A percentile compares a stretch with the other conserved stretches of the same genome.
These are phyloP conservation scores for Oreochromis mossambicus DNA, from an alignment of 2,797 vertebrate genomes.

Conservation along the genomic window DNA sequence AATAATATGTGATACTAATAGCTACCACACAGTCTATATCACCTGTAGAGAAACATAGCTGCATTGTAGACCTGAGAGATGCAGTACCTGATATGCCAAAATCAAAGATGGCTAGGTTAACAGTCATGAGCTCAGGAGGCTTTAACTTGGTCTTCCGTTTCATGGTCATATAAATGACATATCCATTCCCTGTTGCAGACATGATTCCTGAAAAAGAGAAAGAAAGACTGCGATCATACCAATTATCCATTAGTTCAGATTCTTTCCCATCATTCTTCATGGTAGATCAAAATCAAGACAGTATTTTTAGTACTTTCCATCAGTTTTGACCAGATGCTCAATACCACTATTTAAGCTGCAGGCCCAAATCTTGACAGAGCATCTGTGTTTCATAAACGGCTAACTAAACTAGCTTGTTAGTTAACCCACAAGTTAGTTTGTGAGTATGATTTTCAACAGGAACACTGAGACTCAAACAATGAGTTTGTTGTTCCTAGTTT, in stretches of 20 bases:
- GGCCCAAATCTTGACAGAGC: not conserved
- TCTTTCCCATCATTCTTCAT: not conserved
- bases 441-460: not conserved
- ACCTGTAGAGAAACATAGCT: not conserved
- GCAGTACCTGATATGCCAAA: constrained; percentile 92
- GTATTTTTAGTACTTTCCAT: not conserved
- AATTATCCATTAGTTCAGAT: not conserved
- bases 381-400: not conserved
- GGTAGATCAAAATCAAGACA: not conserved
- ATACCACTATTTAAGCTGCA: not conserved
- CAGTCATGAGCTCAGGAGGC: constrained; percentile 92
- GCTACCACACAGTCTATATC: not conserved
- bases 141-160: constrained; percentile 89
- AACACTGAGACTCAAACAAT: not conserved
- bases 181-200: constrained; percentile 89
- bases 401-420: not conserved
- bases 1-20: not conserved
- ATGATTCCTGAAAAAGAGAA: constrained; percentile 79
- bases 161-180: constrained; percentile 86
- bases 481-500: not conserved
- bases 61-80: not conserved
- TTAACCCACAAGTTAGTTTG: not conserved
- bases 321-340: not conserved
- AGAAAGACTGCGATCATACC: not conserved
- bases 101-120: constrained; percentile 92